These are phyloP conservation scores for Elymnias hypermnestra DNA, from an alignment of 1,140 invertebrate species.

Conservation along the genomic window DNA sequence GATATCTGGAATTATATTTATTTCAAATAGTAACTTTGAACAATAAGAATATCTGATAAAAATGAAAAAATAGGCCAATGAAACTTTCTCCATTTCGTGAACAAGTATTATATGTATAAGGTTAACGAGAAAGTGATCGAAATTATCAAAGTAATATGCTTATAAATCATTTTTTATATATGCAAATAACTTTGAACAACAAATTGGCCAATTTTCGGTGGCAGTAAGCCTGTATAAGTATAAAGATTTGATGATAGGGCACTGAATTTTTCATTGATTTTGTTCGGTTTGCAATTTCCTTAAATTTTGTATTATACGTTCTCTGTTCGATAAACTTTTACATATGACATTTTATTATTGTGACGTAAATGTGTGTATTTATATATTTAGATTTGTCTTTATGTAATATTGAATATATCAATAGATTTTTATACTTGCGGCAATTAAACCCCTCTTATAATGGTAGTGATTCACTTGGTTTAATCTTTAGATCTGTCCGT, in stretches of 20 bases:
- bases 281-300: conserved; percentile 4
- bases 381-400: too few species aligned
- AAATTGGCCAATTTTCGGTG: conserved; percentile 21
- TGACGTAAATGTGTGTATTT: too few species aligned
- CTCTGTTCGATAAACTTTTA: too few species aligned
- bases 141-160: conserved; percentile 1
- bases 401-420: too few species aligned
- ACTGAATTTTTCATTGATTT: conserved; percentile 10
- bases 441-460: too few species aligned
- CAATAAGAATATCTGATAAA: conserved; percentile 17
- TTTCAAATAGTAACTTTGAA: conserved; percentile 11
- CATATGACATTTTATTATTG: too few species aligned
- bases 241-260: conserved; percentile 2
- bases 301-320: too few species aligned
- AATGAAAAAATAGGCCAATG: not conserved
- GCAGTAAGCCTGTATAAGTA: not conserved
- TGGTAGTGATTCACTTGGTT: too few species aligned
- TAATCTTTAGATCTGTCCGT: too few species aligned
- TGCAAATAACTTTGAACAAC: conserved; percentile 26
- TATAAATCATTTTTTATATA: conserved; percentile 16
- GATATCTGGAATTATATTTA: conserved; percentile 30
- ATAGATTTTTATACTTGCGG: too few species aligned
- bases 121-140: conserved; percentile 4
- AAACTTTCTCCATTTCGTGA: conserved; percentile 7
- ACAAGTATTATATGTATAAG: conserved; percentile 2